A percentile compares a stretch with the other conserved stretches of the same genome.
These are phyloP conservation scores for Girardinus metallicus DNA, from an alignment of 2,797 vertebrate genomes.

Conservation along the genomic window DNA sequence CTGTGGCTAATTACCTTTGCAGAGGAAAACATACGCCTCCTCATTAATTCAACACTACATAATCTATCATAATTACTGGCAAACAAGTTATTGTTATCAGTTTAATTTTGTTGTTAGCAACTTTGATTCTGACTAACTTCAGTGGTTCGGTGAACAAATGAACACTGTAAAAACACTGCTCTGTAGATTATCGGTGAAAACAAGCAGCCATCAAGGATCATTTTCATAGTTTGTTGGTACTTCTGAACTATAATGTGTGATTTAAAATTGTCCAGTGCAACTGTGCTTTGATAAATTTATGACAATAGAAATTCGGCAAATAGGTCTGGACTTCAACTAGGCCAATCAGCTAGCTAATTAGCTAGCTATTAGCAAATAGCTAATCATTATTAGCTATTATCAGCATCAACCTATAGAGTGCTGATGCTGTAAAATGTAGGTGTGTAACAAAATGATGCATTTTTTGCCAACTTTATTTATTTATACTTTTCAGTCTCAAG, in stretches of 20 bases:
- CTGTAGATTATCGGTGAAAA: not conserved
- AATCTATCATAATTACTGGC: conserved; percentile 79
- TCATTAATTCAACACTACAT: conserved; percentile 72
- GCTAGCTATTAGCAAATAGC: no score
- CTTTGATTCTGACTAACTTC: conserved; percentile 18
- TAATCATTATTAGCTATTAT: not conserved
- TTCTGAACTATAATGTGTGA: not conserved
- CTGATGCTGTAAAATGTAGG: not conserved
- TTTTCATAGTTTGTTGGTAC: not conserved
- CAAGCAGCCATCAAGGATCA: not conserved
- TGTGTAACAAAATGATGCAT: not conserved
- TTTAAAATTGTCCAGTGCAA: not conserved
- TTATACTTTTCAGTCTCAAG: not conserved
- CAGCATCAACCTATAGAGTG: not conserved
- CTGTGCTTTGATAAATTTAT: not conserved
- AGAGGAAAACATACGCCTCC: conserved; percentile 75
- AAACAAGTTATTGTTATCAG: conserved; percentile 77
- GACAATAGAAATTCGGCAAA: not conserved
- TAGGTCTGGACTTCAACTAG: no score
- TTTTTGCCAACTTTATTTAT: not conserved
- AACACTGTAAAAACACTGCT: not conserved
- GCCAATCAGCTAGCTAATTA: no score
- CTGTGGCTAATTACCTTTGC: conserved; percentile 76
- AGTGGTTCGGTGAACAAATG: not conserved
- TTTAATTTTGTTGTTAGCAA: conserved; percentile 71